phyloP scores from a whole-genome alignment of 2,797 vertebrate genomes.

The Poecile montanus region DNA sequence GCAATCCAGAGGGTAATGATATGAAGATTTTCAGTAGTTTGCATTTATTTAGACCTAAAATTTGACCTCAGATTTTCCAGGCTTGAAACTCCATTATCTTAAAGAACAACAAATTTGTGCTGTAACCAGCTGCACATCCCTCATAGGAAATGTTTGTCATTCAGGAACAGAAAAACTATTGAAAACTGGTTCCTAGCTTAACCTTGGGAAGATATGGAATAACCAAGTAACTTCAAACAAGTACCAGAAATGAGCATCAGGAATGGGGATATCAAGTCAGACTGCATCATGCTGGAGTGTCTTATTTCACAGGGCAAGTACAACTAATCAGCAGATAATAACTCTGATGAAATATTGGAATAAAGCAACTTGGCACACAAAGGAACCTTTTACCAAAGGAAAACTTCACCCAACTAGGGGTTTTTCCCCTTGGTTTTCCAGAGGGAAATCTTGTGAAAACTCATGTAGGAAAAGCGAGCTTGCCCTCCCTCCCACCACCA shows the following conservation, averaged over 20 bases:
- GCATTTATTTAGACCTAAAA: not conserved
- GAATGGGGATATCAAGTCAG: constrained; percentile 11
- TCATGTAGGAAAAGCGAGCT: not conserved
- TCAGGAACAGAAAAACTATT: not conserved
- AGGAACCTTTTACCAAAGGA: not conserved
- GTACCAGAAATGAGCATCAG: not conserved
- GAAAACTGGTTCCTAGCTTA: not conserved
- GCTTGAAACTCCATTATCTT: not conserved
- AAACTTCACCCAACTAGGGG: not conserved
- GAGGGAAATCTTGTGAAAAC: not conserved
- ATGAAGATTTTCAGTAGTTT: not conserved
- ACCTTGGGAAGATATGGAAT: not conserved
- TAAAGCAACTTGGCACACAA: constrained; percentile 9
- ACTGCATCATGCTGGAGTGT: not conserved
- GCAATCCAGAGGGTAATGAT: not conserved
- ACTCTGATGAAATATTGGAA: not conserved
- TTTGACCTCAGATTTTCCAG: not conserved
- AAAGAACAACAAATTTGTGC: not conserved
- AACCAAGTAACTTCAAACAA: not conserved
- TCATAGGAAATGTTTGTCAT: not conserved
- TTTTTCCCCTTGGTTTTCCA: not conserved
- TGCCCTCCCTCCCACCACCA: not conserved
- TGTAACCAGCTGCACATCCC: not conserved
- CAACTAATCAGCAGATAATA: constrained; percentile 20
- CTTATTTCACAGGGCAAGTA: constrained; percentile 16